phyloP scores from a whole-genome alignment of 2,888 invertebrate genomes.

The Athalia circularis region DNA sequence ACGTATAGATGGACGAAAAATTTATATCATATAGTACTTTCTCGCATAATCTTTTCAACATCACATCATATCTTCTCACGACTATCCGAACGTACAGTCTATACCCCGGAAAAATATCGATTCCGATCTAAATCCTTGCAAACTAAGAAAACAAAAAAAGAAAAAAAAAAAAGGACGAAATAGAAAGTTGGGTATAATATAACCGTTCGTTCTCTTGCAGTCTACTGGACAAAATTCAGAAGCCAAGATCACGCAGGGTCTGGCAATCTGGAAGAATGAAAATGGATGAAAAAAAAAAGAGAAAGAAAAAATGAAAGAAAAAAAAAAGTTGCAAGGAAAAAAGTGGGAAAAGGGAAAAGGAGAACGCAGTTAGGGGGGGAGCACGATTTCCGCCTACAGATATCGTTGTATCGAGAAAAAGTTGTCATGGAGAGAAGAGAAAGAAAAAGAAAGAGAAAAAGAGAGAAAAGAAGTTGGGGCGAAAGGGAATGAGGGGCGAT shows the following conservation, averaged over 20 bases:
- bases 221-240: slow-evolving; percentile 17
- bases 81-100: too few relatives aligned
- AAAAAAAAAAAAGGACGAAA: too few relatives aligned
- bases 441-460: too few relatives aligned
- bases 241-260: slow-evolving; percentile 50
- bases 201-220: neutral
- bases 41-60: too few relatives aligned
- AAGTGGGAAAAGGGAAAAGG: slow-evolving; percentile 11
- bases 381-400: slow-evolving; percentile 48
- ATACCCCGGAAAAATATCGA: too few relatives aligned
- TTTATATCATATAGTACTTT: too few relatives aligned
- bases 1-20: too few relatives aligned
- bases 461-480: too few relatives aligned
- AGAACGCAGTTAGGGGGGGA: slow-evolving; percentile 17
- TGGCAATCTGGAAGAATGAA: slow-evolving; percentile 36
- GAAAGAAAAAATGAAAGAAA: neutral
- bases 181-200: neutral
- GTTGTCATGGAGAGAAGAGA: slow-evolving; percentile 4
- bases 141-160: too few relatives aligned
- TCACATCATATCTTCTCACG: too few relatives aligned
- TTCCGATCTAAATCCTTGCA: too few relatives aligned
- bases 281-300: neutral
- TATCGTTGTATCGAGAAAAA: slow-evolving; percentile 37
- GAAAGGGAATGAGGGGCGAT: slow-evolving; percentile 1
- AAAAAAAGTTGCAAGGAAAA: slow-evolving; percentile 11